A percentile compares a stretch with the other conserved stretches of the same genome.
Evolutionary conservation across 2,888 invertebrate species (phyloP).

Genomic region (Halictus quadricinctus): DNA sequence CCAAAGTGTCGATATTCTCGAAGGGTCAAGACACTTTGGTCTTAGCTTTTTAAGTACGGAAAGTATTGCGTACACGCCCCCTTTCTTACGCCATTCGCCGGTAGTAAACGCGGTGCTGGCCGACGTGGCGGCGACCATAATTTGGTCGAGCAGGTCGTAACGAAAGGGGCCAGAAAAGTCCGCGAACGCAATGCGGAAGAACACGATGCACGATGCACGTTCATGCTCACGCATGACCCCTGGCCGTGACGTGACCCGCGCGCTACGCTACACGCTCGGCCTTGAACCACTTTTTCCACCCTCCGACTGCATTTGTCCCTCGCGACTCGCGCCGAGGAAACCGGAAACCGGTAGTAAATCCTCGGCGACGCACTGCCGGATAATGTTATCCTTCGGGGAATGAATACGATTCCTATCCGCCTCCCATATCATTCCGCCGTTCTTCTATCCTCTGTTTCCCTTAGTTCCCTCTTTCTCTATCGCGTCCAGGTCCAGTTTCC

Average conservation of each 20-base stretch:
- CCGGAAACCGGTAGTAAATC: conserved; percentile 16
- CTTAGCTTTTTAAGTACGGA: neutral
- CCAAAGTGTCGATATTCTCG: neutral
- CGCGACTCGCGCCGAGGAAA: neutral
- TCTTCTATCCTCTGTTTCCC: neutral
- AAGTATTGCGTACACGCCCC: neutral
- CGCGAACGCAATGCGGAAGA: conserved; percentile 47
- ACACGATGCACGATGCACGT: neutral
- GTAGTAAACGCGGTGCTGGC: neutral
- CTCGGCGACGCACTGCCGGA: neutral
- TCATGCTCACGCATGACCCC: conserved; percentile 25
- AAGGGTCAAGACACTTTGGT: neutral
- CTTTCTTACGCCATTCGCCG: neutral
- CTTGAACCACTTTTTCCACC: conserved; percentile 46
- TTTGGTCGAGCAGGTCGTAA: neutral
- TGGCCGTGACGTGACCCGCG: conserved; percentile 12
- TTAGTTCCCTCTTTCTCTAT: neutral
- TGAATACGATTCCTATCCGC: neutral
- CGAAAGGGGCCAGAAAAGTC: neutral
- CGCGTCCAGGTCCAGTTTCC: neutral
- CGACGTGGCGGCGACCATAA: neutral
- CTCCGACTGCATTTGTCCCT: neutral
- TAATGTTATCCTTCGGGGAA: neutral
- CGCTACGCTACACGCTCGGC: conserved; percentile 1
- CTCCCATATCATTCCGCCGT: neutral